phyloP scores from a whole-genome alignment of 2,797 vertebrate species.

The Delichon dasypus region DNA sequence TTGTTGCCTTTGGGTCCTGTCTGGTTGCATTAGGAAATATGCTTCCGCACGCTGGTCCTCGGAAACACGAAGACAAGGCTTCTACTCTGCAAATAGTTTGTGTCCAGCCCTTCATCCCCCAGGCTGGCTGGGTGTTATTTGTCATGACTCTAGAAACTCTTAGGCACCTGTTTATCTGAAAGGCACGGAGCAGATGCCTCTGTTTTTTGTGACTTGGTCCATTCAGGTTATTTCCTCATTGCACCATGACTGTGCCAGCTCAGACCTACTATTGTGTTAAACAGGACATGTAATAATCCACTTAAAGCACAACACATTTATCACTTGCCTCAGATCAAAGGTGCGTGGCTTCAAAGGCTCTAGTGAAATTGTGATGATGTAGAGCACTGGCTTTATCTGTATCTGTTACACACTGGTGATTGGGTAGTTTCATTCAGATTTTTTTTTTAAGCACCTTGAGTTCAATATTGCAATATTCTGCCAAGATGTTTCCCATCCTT shows the following conservation, averaged over 20 bases:
- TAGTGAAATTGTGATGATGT: not conserved
- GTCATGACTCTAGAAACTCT: not conserved
- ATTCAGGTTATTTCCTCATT: slow-evolving; percentile 41
- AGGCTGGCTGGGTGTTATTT: not conserved
- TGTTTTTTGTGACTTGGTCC: not conserved
- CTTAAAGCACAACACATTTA: slow-evolving; percentile 46
- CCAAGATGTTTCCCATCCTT: not conserved
- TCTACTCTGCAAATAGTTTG: not conserved
- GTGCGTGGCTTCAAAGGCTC: slow-evolving; percentile 41
- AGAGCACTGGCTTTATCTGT: slow-evolving; percentile 36
- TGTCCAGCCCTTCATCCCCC: not conserved
- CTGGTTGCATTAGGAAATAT: not conserved
- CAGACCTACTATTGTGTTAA: not conserved
- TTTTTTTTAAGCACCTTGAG: not conserved
- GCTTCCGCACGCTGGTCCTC: accelerated
- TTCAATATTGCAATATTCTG: not conserved
- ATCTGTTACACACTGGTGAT: not conserved
- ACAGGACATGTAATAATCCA: not conserved
- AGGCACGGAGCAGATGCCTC: not conserved
- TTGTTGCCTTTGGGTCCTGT: not conserved
- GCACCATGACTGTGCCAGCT: not conserved
- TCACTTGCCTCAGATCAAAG: slow-evolving; percentile 58
- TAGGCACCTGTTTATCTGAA: not conserved
- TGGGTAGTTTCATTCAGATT: not conserved
- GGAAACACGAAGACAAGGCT: not conserved